Conservation (phyloP, 2,113 vertebrate genomes). For the Zosterops lateralis region DNA sequence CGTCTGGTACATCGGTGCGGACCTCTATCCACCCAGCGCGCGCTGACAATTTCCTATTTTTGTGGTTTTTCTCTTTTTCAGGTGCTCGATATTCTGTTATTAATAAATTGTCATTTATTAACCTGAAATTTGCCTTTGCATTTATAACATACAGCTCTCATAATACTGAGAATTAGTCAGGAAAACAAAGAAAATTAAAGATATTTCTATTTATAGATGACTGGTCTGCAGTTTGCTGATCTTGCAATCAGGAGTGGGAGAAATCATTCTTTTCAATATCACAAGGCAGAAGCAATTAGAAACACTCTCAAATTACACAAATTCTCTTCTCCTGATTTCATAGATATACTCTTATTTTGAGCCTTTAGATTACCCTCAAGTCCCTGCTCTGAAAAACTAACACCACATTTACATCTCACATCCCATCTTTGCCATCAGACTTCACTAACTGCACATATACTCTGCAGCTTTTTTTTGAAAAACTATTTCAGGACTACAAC, state of each 20-base stretch:
- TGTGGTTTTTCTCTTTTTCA: too few relatives aligned
- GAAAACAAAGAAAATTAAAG: neutral
- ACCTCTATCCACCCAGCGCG: too few relatives aligned
- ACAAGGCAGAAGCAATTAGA: neutral
- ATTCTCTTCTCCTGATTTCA: neutral
- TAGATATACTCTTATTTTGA: neutral
- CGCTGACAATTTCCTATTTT: too few relatives aligned
- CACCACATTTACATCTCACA: neutral
- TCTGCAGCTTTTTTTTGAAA: neutral
- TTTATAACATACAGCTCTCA: too few relatives aligned
- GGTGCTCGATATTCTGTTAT: too few relatives aligned
- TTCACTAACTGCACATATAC: neutral
- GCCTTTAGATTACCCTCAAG: neutral
- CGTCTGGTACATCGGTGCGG: too few relatives aligned
- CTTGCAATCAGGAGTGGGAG: neutral
- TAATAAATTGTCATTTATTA: too few relatives aligned
- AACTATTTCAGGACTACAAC: neutral
- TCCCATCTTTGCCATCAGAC: neutral
- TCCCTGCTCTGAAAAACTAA: neutral
- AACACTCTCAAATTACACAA: neutral
- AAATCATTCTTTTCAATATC: neutral
- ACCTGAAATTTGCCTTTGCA: too few relatives aligned
- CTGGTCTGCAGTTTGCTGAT: neutral
- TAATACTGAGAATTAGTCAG: neutral
- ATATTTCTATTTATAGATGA: slow-evolving; percentile 24